Base-by-base conservation (phyloP, 2,888 invertebrate genomes). In the Ypsolopha scabrella region DNA sequence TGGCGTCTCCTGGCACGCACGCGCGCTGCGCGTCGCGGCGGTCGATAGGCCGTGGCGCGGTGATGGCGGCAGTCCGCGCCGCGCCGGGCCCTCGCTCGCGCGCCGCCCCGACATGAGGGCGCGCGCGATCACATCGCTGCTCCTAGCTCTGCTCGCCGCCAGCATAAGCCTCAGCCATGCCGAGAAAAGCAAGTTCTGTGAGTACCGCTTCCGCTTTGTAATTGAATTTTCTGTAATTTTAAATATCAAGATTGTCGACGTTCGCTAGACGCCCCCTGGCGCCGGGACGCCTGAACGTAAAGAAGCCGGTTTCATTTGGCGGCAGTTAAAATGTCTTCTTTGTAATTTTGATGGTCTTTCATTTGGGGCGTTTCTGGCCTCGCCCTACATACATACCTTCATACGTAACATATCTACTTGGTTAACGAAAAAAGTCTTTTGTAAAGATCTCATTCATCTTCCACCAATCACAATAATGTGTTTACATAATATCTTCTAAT, bases 171-270 rank as follows among this genome's bases (percentile, higher is more conserved):
- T 63, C 66, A 65, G 65, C 62, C 65, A 75, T 68, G 87, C 83
- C 53, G 87, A 87, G 77, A 87, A 87, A 67, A 87, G 87, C 77
- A 87, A 87, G 67, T 87, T 87, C 78, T 87, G 87, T 87, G 70
- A 86, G 87, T 87, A 54, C 53, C 58, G 34, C 41, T n/a, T 11
- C 38, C 34, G 7, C 39, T 34, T 48, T 48, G 36, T 9, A 3
- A 39, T 11, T n/a, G 10, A 2, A 39, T 39, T 43, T 43, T 8
- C 6, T 14, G 11, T 43, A 13, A 8, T n/a, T 7, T 11, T 14
- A 24, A 9, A 14, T 43, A 3, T 9, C 1, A 9, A 43, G 43
- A 39, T n/a, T 44, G 44, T 41, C 13, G 39, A 34, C 43, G 37
- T 8, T 33, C 35, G 35, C 34, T 7, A 38, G 9, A 48, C 41